Evolutionary conservation across 2,113 vertebrate species (phyloP).

Genomic region (Apteryx mantelli): DNA sequence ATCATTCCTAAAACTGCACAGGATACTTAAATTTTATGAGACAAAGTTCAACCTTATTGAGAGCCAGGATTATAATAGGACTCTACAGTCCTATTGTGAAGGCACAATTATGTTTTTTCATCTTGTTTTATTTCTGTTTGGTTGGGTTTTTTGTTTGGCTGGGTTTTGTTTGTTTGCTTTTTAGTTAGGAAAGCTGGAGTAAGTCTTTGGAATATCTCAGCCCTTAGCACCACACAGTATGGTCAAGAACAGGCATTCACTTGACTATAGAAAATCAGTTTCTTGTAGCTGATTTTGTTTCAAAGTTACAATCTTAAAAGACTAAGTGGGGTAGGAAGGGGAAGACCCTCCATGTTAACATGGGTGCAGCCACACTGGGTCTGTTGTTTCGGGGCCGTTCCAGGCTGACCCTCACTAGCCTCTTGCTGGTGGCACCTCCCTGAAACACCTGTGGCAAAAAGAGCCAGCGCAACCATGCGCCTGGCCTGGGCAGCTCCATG

Average conservation of each 20-base stretch:
- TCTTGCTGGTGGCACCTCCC: not conserved
- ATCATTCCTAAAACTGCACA: not conserved
- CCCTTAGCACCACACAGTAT: not conserved
- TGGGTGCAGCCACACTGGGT: not conserved
- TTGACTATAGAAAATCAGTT: not conserved
- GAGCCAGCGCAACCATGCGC: rapidly evolving
- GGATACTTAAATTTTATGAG: not conserved
- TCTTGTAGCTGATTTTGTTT: not conserved
- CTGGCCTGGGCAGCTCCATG: not conserved
- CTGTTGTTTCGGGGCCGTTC: not conserved
- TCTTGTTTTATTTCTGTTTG: not conserved
- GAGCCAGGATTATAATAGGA: not conserved
- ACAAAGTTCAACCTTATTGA: not conserved
- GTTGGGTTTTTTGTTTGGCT: not conserved
- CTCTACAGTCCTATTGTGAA: not conserved
- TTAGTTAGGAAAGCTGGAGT: not conserved
- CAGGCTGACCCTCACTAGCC: not conserved
- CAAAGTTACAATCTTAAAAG: not conserved
- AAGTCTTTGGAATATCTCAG: not conserved
- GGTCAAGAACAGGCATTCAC: not conserved
- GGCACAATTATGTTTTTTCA: not conserved
- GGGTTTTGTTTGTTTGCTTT: not conserved
- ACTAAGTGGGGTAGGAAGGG: no score
- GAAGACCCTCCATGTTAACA: no score
- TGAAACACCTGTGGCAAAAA: not conserved